phyloP scores from a whole-genome alignment of 2,888 invertebrate species.

The Nemurella pictetii region DNA sequence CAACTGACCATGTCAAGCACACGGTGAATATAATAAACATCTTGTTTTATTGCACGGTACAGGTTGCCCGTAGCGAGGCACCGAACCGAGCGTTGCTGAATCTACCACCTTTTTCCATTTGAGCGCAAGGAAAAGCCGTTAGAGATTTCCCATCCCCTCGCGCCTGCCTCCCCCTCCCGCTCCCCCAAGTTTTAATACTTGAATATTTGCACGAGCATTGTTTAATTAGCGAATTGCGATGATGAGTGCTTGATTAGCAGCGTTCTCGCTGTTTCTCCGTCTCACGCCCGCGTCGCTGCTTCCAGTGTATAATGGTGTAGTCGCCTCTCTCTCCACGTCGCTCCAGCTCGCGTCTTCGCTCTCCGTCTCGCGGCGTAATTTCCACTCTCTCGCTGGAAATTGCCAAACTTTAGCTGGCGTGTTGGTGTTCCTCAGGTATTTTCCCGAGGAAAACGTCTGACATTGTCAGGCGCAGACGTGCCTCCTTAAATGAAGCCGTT shows the following conservation, averaged over 20 bases:
- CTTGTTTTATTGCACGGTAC: background rate
- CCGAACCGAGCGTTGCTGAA: too few relatives aligned
- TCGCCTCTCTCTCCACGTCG: background rate
- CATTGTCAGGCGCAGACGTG: background rate
- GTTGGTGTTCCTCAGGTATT: background rate
- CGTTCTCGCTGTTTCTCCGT: background rate
- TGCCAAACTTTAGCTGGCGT: background rate
- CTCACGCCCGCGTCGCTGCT: background rate
- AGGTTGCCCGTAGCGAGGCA: too few relatives aligned
- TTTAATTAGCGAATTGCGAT: background rate
- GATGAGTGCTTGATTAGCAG: background rate
- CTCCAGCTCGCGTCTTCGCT: background rate
- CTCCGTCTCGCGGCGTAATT: background rate
- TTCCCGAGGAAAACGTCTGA: background rate
- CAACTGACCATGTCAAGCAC: background rate
- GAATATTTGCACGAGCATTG: background rate
- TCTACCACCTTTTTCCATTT: too few relatives aligned
- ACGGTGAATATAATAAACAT: background rate
- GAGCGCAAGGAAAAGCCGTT: background rate
- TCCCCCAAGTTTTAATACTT: background rate
- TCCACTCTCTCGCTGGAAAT: background rate
- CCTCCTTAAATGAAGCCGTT: background rate
- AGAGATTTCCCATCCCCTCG: background rate
- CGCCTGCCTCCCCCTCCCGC: background rate
- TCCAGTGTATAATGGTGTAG: background rate